Percentiles rank a stretch among this genome's conserved stretches.
Conservation (phyloP, 2,113 vertebrate species). For the Bubo scandiacus region DNA sequence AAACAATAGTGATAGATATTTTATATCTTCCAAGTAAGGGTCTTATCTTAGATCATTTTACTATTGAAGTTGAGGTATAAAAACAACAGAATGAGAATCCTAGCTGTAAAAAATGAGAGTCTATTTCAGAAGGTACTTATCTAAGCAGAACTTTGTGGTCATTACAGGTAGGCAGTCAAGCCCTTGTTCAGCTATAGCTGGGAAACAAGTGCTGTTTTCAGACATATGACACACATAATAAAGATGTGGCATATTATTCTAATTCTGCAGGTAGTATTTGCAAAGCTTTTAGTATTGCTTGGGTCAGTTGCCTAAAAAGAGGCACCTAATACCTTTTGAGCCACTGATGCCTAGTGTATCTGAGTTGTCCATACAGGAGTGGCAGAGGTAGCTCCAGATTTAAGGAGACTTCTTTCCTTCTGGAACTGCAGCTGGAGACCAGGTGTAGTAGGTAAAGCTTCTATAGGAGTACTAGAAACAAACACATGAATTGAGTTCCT, state of each 20-base stretch:
- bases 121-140: not conserved
- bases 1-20: not conserved
- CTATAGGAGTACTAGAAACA: not conserved
- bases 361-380: not conserved
- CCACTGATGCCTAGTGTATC: not conserved
- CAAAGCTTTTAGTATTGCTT: not conserved
- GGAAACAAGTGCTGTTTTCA: not conserved
- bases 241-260: not conserved
- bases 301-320: not conserved
- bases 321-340: not conserved
- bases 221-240: not conserved
- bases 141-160: not conserved
- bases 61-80: accelerated
- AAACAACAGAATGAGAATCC: not conserved
- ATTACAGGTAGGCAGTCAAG: not conserved
- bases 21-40: not conserved
- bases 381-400: not conserved
- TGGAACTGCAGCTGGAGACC: not conserved
- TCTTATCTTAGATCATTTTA: not conserved
- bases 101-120: not conserved
- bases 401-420: not conserved
- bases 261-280: not conserved
- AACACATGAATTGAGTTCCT: not conserved
- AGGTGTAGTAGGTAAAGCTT: not conserved
- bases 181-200: not conserved